A percentile compares a stretch with the other conserved stretches of the same genome.
Evolutionary conservation across 2,113 vertebrate species (phyloP).

Genomic region (Capreolus pygargus): DNA sequence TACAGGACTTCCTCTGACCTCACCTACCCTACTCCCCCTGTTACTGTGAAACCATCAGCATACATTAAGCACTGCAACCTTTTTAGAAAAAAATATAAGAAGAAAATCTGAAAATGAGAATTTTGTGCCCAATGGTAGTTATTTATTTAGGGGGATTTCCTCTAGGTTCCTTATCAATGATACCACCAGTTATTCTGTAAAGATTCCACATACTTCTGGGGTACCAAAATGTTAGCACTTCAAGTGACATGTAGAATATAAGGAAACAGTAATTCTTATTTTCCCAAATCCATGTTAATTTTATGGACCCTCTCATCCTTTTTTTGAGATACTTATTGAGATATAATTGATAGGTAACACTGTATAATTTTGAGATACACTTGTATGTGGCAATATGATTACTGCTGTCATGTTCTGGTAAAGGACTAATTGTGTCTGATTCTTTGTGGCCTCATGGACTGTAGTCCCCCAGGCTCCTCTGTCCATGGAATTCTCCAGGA

Average conservation of each 20-base stretch:
- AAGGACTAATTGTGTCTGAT: neutral
- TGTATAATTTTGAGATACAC: neutral
- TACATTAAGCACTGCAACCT: neutral
- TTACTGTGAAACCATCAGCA: neutral
- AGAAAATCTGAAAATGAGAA: neutral
- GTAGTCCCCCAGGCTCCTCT: neutral
- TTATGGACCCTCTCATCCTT: neutral
- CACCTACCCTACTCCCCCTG: neutral
- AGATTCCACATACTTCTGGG: neutral
- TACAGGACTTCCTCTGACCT: neutral
- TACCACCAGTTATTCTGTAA: neutral
- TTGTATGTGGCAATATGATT: neutral
- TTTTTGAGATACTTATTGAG: neutral
- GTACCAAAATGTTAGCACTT: neutral
- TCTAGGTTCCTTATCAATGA: neutral
- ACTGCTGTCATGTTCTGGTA: neutral
- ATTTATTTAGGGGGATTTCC: neutral
- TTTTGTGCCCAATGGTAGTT: neutral
- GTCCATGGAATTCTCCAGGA: neutral
- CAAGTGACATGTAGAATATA: neutral
- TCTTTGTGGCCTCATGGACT: neutral
- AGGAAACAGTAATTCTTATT: neutral
- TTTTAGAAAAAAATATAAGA: neutral
- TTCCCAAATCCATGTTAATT: neutral
- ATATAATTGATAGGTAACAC: neutral